Evolutionary conservation across 2,888 invertebrate species (phyloP).

Genomic region (Taphrorychus bicolor): DNA sequence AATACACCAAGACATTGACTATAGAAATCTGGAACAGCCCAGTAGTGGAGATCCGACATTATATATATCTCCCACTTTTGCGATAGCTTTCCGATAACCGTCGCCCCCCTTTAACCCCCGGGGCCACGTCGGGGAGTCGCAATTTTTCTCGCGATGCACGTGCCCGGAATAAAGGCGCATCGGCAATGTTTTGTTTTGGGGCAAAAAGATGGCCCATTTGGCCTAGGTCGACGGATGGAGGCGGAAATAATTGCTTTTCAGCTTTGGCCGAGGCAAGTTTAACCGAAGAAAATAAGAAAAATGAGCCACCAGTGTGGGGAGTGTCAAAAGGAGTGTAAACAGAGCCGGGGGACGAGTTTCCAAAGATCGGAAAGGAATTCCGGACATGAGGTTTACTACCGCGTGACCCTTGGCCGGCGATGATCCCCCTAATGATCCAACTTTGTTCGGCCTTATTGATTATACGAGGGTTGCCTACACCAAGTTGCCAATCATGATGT

Average conservation of each 20-base stretch:
- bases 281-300: slow-evolving; percentile 32
- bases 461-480: neutral
- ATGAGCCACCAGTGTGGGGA: slow-evolving; percentile 48
- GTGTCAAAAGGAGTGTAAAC: slow-evolving; percentile 55
- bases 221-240: slow-evolving; percentile 34
- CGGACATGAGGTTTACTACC: slow-evolving; percentile 55
- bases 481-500: neutral
- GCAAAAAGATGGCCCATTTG: slow-evolving; percentile 37
- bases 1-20: neutral
- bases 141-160: slow-evolving; percentile 62
- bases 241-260: slow-evolving; percentile 29
- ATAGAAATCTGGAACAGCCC: neutral
- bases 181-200: slow-evolving; percentile 53
- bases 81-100: slow-evolving; percentile 58
- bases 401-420: slow-evolving; percentile 54
- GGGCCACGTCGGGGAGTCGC: slow-evolving; percentile 59
- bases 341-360: slow-evolving; percentile 41
- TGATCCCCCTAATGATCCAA: slow-evolving; percentile 50
- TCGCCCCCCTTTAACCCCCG: slow-evolving; percentile 44
- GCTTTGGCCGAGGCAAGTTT: neutral
- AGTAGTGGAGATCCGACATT: too few species aligned
- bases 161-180: slow-evolving; percentile 56
- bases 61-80: slow-evolving; percentile 56
- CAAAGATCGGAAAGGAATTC: slow-evolving; percentile 49
- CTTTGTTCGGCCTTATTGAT: slow-evolving; percentile 42